These are phyloP conservation scores for Diloba caeruleocephala DNA, from an alignment of 2,888 invertebrate genomes.

Conservation along the genomic window DNA sequence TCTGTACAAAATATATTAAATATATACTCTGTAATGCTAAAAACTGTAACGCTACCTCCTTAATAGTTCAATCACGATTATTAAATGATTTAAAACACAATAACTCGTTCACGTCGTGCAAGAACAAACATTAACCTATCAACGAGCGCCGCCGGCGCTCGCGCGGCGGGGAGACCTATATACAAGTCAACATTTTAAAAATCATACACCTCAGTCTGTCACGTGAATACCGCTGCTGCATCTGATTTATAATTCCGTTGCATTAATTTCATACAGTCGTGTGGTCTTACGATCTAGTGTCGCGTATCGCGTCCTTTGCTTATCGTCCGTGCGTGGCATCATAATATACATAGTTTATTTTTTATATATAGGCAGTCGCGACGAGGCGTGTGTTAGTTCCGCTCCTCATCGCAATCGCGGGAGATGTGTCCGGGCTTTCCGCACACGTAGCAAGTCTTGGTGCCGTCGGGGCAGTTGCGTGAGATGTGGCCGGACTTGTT, in stretches of 20 bases:
- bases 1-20: conserved; percentile 90
- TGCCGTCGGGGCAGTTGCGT: conserved; percentile 95
- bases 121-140: conserved; percentile 87
- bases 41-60: conserved; percentile 88
- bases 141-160: conserved; percentile 61
- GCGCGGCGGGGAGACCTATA: conserved; percentile 75
- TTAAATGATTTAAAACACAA: conserved; percentile 89
- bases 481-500: conserved; percentile 98
- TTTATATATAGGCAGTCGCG: conserved; percentile 64
- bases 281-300: conserved; percentile 80
- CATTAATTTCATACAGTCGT: conserved; percentile 80
- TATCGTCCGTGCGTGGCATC: conserved; percentile 88
- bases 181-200: conserved; percentile 85
- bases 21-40: conserved; percentile 90
- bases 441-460: conserved; percentile 97
- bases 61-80: conserved; percentile 88
- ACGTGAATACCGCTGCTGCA: conserved; percentile 68
- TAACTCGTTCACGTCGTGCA: conserved; percentile 84
- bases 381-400: conserved; percentile 83
- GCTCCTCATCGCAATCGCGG: conserved; percentile 96
- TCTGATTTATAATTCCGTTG: conserved; percentile 84
- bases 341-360: conserved; percentile 84
- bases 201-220: conserved; percentile 80
- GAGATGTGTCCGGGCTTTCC: conserved; percentile 97
- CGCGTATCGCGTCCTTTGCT: conserved; percentile 86